Percentiles rank a stretch among this genome's conserved stretches.
phyloP scores from a whole-genome alignment of 2,888 invertebrate species.

The Maniola hyperantus region DNA sequence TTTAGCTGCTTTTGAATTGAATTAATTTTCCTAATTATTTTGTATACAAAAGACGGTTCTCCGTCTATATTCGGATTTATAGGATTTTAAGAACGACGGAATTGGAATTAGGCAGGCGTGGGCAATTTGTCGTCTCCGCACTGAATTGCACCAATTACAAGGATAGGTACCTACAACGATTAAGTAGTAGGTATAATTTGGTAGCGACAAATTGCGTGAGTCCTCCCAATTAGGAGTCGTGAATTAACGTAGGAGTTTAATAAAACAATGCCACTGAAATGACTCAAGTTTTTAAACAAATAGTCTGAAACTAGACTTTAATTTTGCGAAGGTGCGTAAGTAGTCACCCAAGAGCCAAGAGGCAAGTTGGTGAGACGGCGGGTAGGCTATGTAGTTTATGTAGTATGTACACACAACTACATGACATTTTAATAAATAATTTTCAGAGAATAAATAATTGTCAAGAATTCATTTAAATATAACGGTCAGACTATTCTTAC shows the following conservation, averaged over 20 bases:
- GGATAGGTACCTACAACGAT: conserved; percentile 53
- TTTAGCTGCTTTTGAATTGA: background rate
- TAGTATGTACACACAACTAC: no score
- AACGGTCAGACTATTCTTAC: no score
- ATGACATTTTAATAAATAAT: no score
- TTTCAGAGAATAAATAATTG: no score
- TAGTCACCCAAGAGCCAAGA: no score
- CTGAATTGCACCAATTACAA: conserved; percentile 60
- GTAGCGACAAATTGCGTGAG: conserved; percentile 66
- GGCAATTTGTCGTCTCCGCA: conserved; percentile 66
- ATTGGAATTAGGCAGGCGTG: conserved; percentile 61
- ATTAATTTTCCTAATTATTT: background rate
- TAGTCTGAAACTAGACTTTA: background rate
- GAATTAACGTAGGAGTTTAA: conserved; percentile 25
- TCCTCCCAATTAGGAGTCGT: conserved; percentile 47
- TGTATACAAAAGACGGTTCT: background rate
- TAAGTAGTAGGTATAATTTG: conserved; percentile 56
- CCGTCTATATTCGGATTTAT: conserved; percentile 23
- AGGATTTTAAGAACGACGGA: conserved; percentile 40
- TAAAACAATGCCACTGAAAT: conserved; percentile 27
- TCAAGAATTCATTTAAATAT: no score
- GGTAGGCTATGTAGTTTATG: no score
- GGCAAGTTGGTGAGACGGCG: no score
- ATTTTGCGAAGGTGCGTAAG: no score
- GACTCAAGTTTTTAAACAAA: conserved; percentile 16